Evolutionary conservation across 2,888 invertebrate species (phyloP), one percentile per base, ranked within the genome.

Genomic region (Ryuthela nishihirai): DNA sequence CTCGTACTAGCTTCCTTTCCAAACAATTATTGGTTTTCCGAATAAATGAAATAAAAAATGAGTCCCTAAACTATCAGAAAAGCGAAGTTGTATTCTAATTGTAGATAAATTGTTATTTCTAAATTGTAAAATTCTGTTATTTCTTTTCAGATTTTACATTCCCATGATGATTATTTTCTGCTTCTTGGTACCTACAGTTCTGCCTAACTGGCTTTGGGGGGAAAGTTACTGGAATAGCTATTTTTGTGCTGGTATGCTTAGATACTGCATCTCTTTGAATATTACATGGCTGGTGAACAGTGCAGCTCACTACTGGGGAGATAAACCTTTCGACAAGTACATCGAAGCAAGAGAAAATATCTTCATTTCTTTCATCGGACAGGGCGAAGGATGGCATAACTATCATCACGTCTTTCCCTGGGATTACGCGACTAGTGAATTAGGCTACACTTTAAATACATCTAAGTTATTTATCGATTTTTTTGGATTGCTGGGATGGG

Each of bases 121-220:
- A n/a, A n/a, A n/a, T n/a, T n/a, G n/a, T n/a, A n/a, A 70, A 3
- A 18, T 17, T 4, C 12, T 4, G 23, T 5, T 17, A 10, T 12
- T 24, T 3, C 2, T 29, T 50, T 67, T 58, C 67, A 68, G 62
- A 40, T 60, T 46, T 25, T 60, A 60, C 32, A 45, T 54, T 12
- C 49, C 54, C 0, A 50, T 60, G 60, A 42, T 54, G 1, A 4
- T 54, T 2, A 45, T 76, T 21, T 62, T 58, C 47, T 29, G 76
- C 64, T 77, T 78, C 66, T 59, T 75, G 12, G 47, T 79, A 20
- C 78, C 95, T 0, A 83, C 89, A 0, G 70, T 80, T 62, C 80
- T 92, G 42, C 93, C 95, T 0, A 83, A 83, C 71, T 84, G 86
- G 72, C 84, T 81, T 70, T 95, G 93, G 92, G 77, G 83, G 38